These are phyloP conservation scores for Chiridota heheva DNA, from an alignment of 35 echinoderm and acorn worm species.

Conservation along the genomic window DNA sequence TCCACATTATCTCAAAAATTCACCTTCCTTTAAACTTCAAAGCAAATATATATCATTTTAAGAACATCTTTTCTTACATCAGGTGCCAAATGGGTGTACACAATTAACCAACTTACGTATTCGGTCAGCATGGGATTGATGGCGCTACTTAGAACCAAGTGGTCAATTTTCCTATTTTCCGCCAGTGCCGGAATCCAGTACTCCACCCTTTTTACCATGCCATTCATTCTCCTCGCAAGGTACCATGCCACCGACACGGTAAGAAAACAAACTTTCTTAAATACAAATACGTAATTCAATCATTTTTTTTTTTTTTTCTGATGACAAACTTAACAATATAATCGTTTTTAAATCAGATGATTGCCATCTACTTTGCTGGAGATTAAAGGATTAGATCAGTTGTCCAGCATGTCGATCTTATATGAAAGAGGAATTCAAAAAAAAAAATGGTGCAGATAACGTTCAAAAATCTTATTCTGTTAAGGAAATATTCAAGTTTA, in stretches of 20 bases:
- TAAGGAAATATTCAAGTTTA: too few relatives aligned
- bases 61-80: slow-evolving; percentile 4
- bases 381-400: too few relatives aligned
- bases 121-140: slow-evolving; percentile 78
- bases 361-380: too few relatives aligned
- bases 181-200: slow-evolving; percentile 87
- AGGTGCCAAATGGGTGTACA: slow-evolving; percentile 90
- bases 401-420: too few relatives aligned
- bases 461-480: too few relatives aligned
- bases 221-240: slow-evolving; percentile 85
- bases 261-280: background rate
- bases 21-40: too few relatives aligned
- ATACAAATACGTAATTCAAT: background rate
- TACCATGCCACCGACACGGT: slow-evolving; percentile 93
- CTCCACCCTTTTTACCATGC: slow-evolving; percentile 86
- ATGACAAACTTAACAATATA: background rate
- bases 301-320: background rate
- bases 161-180: slow-evolving; percentile 80
- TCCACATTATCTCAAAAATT: too few relatives aligned
- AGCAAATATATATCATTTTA: too few relatives aligned
- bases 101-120: slow-evolving; percentile 77
- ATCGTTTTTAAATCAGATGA: background rate
- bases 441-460: too few relatives aligned
- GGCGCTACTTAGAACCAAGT: slow-evolving; percentile 57
- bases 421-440: too few relatives aligned